These are phyloP conservation scores for Garra rufa DNA, from an alignment of 2,113 vertebrate genomes.

Conservation along the genomic window DNA sequence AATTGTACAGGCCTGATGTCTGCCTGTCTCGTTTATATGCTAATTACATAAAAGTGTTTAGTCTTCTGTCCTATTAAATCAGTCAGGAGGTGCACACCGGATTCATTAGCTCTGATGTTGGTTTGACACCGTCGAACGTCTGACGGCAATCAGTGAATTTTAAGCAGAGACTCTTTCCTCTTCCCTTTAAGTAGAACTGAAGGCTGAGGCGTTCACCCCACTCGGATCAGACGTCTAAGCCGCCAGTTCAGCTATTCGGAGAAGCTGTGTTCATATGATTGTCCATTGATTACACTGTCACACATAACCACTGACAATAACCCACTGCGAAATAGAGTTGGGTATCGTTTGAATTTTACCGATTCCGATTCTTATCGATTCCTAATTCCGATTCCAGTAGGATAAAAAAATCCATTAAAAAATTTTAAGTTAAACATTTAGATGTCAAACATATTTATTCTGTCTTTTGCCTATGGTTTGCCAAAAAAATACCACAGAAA, in stretches of 20 bases:
- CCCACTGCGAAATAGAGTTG: constrained; percentile 19
- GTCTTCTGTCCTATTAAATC: constrained; percentile 66
- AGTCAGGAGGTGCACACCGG: constrained; percentile 60
- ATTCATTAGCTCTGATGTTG: constrained; percentile 63
- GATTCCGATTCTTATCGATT: too few species aligned
- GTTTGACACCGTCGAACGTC: constrained; percentile 58
- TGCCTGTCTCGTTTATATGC: constrained; percentile 66
- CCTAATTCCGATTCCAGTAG: too few species aligned
- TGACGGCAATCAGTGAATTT: constrained; percentile 62
- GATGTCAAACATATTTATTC: too few species aligned
- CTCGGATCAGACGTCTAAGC: constrained; percentile 37
- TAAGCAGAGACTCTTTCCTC: constrained; percentile 46
- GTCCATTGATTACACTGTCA: constrained; percentile 51
- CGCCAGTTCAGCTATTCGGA: constrained; percentile 41
- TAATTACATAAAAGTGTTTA: constrained; percentile 66
- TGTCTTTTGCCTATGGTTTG: too few species aligned
- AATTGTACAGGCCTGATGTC: constrained; percentile 58
- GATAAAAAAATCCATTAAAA: too few species aligned
- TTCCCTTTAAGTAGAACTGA: constrained; percentile 1
- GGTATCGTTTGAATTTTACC: too few species aligned
- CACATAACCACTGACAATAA: constrained; percentile 12
- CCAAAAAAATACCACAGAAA: too few species aligned
- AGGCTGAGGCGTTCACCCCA: constrained; percentile 12
- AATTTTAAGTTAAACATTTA: too few species aligned
- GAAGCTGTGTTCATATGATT: constrained; percentile 45